A percentile compares a stretch with the other conserved stretches of the same genome.
These are phyloP conservation scores for Melanargia galathea DNA, from an alignment of 2,888 invertebrate genomes.

Conservation along the genomic window DNA sequence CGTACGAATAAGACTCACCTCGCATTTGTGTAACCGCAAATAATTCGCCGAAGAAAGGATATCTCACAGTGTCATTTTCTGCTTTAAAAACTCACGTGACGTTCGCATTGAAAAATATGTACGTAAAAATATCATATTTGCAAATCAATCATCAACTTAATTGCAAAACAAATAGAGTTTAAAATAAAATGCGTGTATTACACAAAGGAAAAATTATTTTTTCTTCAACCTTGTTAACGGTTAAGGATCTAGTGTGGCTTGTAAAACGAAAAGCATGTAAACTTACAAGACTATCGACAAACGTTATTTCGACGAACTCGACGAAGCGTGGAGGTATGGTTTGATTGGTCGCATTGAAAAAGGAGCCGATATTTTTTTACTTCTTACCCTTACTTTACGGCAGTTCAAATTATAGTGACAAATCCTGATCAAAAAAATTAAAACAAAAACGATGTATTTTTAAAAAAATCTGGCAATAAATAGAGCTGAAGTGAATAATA, in stretches of 20 bases:
- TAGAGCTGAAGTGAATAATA: no score
- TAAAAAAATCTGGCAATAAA: no score
- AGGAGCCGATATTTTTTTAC: not conserved
- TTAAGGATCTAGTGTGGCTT: not conserved
- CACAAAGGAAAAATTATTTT: not conserved
- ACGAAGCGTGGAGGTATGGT: not conserved
- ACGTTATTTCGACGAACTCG: not conserved
- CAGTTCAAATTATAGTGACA: no score
- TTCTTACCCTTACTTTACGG: no score
- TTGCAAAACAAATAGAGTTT: not conserved
- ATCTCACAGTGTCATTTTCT: conserved; percentile 61
- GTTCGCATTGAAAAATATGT: conserved; percentile 25
- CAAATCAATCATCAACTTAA: conserved; percentile 24
- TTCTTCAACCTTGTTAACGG: conserved; percentile 10
- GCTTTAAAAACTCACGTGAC: conserved; percentile 48
- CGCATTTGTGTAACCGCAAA: conserved; percentile 29
- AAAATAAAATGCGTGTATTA: not conserved
- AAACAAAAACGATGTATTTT: no score
- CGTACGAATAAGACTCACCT: not conserved
- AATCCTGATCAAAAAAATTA: no score
- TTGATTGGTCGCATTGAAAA: not conserved
- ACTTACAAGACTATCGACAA: not conserved
- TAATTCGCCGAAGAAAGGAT: conserved; percentile 46
- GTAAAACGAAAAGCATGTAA: not conserved
- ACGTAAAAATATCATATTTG: not conserved